Evolutionary conservation across 2,113 vertebrate species (phyloP).

Genomic region (Alaudala cheleensis): DNA sequence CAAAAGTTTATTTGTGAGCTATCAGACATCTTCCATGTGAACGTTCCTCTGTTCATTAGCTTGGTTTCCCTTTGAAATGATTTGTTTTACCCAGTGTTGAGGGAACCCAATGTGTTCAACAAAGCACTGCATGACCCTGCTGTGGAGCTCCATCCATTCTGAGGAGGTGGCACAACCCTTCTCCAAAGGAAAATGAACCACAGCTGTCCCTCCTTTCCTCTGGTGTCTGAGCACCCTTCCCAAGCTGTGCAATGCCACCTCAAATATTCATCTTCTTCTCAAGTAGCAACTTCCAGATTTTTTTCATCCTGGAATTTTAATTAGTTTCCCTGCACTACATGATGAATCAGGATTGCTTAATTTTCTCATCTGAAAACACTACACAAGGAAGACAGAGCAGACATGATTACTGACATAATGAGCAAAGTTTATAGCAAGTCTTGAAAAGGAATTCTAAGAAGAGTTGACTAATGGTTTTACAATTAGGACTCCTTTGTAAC

Average conservation of each 20-base stretch:
- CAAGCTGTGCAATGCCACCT: background rate
- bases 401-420: background rate
- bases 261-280: background rate
- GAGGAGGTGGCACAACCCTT: background rate
- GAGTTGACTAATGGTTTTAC: slow-evolving; percentile 5
- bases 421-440: background rate
- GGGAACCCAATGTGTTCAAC: background rate
- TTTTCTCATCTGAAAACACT: background rate
- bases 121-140: background rate
- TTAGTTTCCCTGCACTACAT: background rate
- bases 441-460: background rate
- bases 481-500: background rate
- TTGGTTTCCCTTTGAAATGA: background rate
- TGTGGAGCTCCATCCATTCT: background rate
- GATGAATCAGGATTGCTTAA: background rate
- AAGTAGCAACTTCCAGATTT: background rate
- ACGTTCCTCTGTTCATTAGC: background rate
- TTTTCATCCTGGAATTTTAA: background rate
- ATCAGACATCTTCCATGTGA: background rate
- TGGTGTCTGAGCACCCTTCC: background rate
- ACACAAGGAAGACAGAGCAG: background rate
- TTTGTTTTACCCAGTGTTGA: background rate
- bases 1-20: background rate
- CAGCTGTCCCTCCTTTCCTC: background rate
- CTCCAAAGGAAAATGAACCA: background rate